phyloP scores from a whole-genome alignment of 92 coral and sea anemone genomes.

The Phymanthus crucifer region DNA sequence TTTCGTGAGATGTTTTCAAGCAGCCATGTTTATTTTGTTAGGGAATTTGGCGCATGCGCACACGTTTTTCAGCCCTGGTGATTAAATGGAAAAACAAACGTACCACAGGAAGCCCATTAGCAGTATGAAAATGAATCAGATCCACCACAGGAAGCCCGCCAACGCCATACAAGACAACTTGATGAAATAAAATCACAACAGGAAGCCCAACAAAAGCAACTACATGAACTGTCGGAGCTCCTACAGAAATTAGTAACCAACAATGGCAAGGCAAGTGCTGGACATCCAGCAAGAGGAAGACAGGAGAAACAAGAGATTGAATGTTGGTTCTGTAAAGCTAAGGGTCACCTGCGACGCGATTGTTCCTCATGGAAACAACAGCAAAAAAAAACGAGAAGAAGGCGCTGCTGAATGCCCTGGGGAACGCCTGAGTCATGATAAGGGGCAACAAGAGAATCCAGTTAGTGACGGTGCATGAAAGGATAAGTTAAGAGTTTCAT shows the following conservation, averaged over 20 bases:
- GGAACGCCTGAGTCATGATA: constrained; percentile 13
- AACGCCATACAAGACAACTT: background rate
- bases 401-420: constrained; percentile 32
- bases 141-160: constrained; percentile 17
- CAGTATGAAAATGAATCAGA: background rate
- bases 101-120: too few relatives aligned
- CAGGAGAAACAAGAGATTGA: background rate
- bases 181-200: constrained; percentile 22
- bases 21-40: too few relatives aligned
- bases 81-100: background rate
- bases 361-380: constrained; percentile 19
- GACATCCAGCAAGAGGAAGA: background rate
- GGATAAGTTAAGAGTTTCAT: constrained; percentile 9
- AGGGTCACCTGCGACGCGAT: constrained; percentile 34
- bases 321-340: constrained; percentile 34
- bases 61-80: too few relatives aligned
- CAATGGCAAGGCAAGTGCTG: background rate
- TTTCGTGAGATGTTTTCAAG: too few relatives aligned
- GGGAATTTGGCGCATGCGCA: too few relatives aligned
- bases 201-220: background rate
- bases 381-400: constrained; percentile 40
- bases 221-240: too few relatives aligned
- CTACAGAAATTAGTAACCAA: background rate
- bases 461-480: background rate
- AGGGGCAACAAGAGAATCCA: constrained; percentile 14